These are phyloP conservation scores for Thunnus albacares DNA, from an alignment of 2,797 vertebrate species.

Conservation along the genomic window DNA sequence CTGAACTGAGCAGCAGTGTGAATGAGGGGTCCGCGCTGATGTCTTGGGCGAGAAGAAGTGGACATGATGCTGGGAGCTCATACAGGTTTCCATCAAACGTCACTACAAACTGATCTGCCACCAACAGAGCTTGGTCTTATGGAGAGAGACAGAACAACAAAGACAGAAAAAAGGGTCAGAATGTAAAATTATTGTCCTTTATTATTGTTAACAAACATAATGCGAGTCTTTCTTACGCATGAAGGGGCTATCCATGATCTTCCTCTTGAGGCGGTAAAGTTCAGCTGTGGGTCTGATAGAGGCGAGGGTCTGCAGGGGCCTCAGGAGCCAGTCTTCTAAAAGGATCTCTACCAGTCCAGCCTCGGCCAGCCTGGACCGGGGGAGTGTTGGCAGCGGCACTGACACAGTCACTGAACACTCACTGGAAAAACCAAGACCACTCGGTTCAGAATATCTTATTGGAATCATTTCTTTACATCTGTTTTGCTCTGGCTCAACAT, in stretches of 20 bases:
- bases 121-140: conserved; percentile 89
- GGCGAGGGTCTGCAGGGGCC: conserved; percentile 80
- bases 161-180: neutral
- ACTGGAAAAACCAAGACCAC: conserved; percentile 70
- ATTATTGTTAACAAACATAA: neutral
- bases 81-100: conserved; percentile 89
- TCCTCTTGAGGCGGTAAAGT: conserved; percentile 85
- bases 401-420: conserved; percentile 79
- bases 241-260: conserved; percentile 89
- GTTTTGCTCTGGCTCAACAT: neutral
- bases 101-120: conserved; percentile 86
- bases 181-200: no score
- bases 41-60: conserved; percentile 87
- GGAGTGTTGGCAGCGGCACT: conserved; percentile 76
- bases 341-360: conserved; percentile 82
- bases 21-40: conserved; percentile 76
- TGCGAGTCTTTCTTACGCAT: conserved; percentile 75
- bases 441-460: neutral
- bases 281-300: conserved; percentile 81
- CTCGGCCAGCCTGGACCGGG: conserved; percentile 68
- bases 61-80: conserved; percentile 83
- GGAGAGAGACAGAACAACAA: neutral
- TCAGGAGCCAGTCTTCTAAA: conserved; percentile 89
- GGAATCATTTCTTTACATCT: neutral
- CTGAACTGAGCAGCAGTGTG: conserved; percentile 77